Evolutionary conservation across 2,797 vertebrate genomes (phyloP).

Genomic region (Erethizon dorsatum): DNA sequence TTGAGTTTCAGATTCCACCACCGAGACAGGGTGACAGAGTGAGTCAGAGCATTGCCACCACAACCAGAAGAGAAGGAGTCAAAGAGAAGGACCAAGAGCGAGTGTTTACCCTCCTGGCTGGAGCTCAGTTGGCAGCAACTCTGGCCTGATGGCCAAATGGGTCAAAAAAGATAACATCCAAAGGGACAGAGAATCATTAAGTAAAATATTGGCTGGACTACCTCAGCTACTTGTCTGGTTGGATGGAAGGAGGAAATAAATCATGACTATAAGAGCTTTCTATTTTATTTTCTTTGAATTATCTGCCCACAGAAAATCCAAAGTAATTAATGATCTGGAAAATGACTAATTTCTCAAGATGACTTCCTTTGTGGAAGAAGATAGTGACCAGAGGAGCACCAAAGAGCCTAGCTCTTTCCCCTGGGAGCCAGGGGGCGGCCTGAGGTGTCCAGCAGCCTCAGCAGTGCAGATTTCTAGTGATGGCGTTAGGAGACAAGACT

Average conservation of each 20-base stretch:
- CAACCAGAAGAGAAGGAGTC: background rate
- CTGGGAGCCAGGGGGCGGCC: background rate
- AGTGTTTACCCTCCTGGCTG: background rate
- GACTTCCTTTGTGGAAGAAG: background rate
- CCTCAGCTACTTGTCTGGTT: background rate
- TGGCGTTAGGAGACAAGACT: background rate
- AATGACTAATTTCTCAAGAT: background rate
- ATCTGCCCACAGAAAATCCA: background rate
- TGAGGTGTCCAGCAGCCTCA: too few species aligned
- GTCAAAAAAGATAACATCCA: background rate
- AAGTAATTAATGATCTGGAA: background rate
- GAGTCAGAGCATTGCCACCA: background rate
- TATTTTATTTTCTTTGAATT: conserved; percentile 44
- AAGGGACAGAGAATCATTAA: background rate
- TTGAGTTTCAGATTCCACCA: background rate
- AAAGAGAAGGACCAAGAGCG: background rate
- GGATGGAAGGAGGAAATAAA: background rate
- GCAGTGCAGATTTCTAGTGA: background rate
- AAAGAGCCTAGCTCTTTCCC: background rate
- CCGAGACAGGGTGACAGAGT: too few species aligned
- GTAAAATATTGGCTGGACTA: background rate
- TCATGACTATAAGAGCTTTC: background rate
- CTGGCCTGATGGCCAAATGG: background rate
- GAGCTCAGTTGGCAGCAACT: background rate
- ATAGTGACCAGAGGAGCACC: background rate